Evolutionary conservation across 2,797 vertebrate genomes (phyloP).

Genomic region (Bradypodion ventrale): DNA sequence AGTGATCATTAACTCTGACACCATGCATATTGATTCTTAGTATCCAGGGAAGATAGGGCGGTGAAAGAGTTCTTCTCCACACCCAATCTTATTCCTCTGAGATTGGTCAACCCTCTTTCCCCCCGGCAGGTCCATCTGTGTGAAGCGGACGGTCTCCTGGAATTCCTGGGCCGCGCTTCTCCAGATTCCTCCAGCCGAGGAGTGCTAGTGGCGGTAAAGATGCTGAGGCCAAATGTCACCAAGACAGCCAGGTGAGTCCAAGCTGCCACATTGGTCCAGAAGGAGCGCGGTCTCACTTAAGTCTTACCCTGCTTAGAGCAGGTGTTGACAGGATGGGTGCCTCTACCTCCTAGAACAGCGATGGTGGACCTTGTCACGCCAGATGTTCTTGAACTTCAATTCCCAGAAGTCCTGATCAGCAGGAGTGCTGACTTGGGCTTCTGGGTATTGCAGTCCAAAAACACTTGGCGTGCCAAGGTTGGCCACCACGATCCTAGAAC

Average conservation of each 20-base stretch:
- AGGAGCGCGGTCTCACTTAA: background rate
- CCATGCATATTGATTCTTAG: background rate
- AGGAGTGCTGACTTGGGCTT: too few relatives aligned
- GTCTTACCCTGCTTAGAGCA: too few relatives aligned
- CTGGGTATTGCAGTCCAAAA: too few relatives aligned
- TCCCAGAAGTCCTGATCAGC: too few relatives aligned
- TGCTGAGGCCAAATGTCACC: slow-evolving; percentile 83
- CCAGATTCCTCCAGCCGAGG: slow-evolving; percentile 72
- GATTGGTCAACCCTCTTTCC: background rate
- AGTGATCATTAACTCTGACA: too few relatives aligned
- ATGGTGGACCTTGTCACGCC: too few relatives aligned
- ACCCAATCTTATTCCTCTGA: background rate
- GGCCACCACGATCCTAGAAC: too few relatives aligned
- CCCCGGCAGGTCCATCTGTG: slow-evolving; percentile 83
- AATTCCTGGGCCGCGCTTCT: slow-evolving; percentile 77
- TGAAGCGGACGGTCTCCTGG: slow-evolving; percentile 79
- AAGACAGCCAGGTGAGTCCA: slow-evolving; percentile 80
- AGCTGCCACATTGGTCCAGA: too few relatives aligned
- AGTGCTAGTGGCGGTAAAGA: slow-evolving; percentile 83
- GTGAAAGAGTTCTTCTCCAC: background rate
- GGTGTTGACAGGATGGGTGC: background rate
- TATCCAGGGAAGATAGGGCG: background rate
- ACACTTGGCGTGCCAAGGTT: too few relatives aligned
- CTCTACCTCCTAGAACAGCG: too few relatives aligned
- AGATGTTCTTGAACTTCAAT: too few relatives aligned